These are phyloP conservation scores for Manis pentadactyla DNA, from an alignment of 2,797 vertebrate genomes.

Conservation along the genomic window DNA sequence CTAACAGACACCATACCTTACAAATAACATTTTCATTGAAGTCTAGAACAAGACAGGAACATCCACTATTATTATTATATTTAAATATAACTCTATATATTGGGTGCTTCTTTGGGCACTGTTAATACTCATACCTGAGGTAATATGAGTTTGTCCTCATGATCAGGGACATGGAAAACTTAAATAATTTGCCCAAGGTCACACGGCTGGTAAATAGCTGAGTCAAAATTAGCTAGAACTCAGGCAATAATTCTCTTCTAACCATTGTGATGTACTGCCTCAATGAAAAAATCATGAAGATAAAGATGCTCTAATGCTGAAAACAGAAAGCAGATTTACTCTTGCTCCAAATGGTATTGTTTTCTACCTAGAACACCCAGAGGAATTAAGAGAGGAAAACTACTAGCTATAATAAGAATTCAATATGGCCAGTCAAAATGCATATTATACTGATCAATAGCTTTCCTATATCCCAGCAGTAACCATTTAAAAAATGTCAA, in stretches of 20 bases:
- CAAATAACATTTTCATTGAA: not conserved
- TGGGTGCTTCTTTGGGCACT: not conserved
- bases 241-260: not conserved
- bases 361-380: not conserved
- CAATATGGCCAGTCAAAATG: not conserved
- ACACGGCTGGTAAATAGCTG: not conserved
- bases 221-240: conserved; percentile 19
- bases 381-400: conserved; percentile 2
- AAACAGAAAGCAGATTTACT: not conserved
- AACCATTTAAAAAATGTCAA: not conserved
- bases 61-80: not conserved
- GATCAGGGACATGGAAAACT: conserved; percentile 8
- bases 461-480: not conserved
- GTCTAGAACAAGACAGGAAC: not conserved
- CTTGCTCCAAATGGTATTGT: not conserved
- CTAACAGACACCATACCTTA: not conserved
- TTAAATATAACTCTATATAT: not conserved
- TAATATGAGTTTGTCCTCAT: not conserved
- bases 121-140: not conserved
- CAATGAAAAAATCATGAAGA: not conserved
- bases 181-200: conserved; percentile 3
- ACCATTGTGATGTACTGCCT: not conserved
- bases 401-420: not conserved
- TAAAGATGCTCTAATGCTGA: not conserved
- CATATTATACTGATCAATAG: not conserved